phyloP scores from a whole-genome alignment of 2,888 invertebrate genomes.

The Spilarctia lutea region DNA sequence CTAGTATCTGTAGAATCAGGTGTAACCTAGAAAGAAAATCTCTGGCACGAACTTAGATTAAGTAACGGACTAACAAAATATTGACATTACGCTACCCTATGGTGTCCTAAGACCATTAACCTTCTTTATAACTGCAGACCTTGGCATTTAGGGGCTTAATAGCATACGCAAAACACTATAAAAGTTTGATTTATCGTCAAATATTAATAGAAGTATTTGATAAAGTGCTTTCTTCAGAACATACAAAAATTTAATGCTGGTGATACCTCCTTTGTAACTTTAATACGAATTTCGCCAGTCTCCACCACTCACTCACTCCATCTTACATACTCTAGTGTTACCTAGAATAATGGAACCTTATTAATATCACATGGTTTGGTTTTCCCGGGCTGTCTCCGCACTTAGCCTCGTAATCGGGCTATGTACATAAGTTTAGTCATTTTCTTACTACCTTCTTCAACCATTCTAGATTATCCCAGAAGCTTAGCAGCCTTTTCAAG shows the following conservation, averaged over 20 bases:
- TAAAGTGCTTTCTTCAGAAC: not conserved
- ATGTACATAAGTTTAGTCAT: too few species aligned
- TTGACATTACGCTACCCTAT: not conserved
- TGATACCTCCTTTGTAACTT: not conserved
- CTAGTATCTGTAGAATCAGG: too few species aligned
- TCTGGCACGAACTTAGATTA: not conserved
- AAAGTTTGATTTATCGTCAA: not conserved
- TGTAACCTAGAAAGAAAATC: too few species aligned
- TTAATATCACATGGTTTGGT: too few species aligned
- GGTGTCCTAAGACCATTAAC: not conserved
- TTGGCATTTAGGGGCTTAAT: slow-evolving; percentile 3
- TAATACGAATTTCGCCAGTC: not conserved
- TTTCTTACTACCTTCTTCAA: too few species aligned
- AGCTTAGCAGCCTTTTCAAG: too few species aligned
- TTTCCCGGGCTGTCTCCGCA: too few species aligned
- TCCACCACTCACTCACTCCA: not conserved
- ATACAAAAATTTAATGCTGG: not conserved
- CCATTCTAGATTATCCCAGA: too few species aligned
- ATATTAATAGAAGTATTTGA: not conserved
- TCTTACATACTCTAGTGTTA: not conserved
- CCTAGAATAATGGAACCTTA: not conserved
- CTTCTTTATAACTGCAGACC: not conserved
- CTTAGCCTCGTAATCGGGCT: too few species aligned
- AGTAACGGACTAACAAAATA: not conserved
- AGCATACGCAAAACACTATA: not conserved